Evolutionary conservation across 2,113 vertebrate species (phyloP).

Genomic region (Pachypanchax playfairii): DNA sequence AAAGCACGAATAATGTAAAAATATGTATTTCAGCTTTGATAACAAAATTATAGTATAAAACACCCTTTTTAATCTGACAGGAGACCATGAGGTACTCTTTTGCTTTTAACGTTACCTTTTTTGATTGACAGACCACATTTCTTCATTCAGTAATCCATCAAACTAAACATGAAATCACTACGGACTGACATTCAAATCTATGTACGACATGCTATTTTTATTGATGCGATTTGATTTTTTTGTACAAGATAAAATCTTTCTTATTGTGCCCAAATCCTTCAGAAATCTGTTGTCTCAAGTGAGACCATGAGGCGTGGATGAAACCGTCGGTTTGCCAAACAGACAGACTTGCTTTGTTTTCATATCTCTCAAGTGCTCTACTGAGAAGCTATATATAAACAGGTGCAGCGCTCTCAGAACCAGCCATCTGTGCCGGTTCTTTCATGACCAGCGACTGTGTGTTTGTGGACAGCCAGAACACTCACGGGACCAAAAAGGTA

Average conservation of each 20-base stretch:
- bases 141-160: not conserved
- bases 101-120: not conserved
- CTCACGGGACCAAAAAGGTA: conserved; percentile 6
- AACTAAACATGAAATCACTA: not conserved
- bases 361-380: conserved; percentile 75
- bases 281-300: conserved; percentile 58
- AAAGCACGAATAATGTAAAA: conserved; percentile 35
- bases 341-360: conserved; percentile 77
- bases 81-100: not conserved
- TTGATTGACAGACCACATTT: conserved; percentile 4
- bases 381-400: conserved; percentile 82
- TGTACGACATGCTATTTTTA: conserved; percentile 26
- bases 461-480: conserved; percentile 33
- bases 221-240: conserved; percentile 15
- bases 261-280: conserved; percentile 43
- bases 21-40: conserved; percentile 31
- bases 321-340: conserved; percentile 65
- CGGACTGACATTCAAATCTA: conserved; percentile 15
- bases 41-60: conserved; percentile 7
- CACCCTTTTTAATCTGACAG: conserved; percentile 23
- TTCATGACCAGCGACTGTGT: conserved; percentile 47
- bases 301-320: conserved; percentile 50
- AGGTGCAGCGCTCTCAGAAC: conserved; percentile 71
- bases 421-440: conserved; percentile 75
- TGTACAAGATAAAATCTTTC: conserved; percentile 27